Evolutionary conservation across 1,140 invertebrate species (phyloP), one percentile per base, ranked within the genome.

Genomic region (Popillia japonica): DNA sequence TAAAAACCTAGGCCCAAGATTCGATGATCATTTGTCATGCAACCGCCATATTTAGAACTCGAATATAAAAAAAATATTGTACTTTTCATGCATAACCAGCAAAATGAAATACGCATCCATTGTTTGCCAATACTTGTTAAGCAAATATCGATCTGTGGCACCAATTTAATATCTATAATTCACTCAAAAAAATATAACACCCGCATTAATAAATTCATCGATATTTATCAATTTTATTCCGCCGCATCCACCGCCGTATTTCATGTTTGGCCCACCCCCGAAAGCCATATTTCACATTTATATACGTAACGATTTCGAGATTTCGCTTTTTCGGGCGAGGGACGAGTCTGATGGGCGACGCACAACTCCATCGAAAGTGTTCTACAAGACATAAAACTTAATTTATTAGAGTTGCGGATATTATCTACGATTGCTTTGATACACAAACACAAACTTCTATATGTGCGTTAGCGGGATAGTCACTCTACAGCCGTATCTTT

Each of bases 341-440:
- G 17, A 14, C 14, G 48, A 17, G n/a, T 55, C 48, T n/a, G 7
- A 55, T 55, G 14, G 7, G 27, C 27, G 27, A 34, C 48, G 14
- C n/a, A 14, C 48, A 68, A 68, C 61, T 68, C 27, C 61, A 34
- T 68, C 61, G 61, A 68, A 34, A 27, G 61, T 68, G 61, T 68
- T 68, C 61, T 17, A 68, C 61, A 68, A 68, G 61, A 34, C 61
- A 68, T 68, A 68, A 68, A 68, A 68, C 61, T 34, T 23, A 68
- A 68, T 68, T 68, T 68, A 68, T 68, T 34, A 11, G 22, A 23
- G 27, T 68, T 34, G 10, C 7, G 11, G 61, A 68, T 34, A 10
- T 68, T 68, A 68, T 68, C 61, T 27, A 34, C 61, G 61, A 55
- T 55, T 55, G 48, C 48, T 55, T 55, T 55, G 48, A 55, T 55